phyloP scores from a whole-genome alignment of 92 coral and sea anemone genomes.

The Epizoanthus illoricatus region DNA sequence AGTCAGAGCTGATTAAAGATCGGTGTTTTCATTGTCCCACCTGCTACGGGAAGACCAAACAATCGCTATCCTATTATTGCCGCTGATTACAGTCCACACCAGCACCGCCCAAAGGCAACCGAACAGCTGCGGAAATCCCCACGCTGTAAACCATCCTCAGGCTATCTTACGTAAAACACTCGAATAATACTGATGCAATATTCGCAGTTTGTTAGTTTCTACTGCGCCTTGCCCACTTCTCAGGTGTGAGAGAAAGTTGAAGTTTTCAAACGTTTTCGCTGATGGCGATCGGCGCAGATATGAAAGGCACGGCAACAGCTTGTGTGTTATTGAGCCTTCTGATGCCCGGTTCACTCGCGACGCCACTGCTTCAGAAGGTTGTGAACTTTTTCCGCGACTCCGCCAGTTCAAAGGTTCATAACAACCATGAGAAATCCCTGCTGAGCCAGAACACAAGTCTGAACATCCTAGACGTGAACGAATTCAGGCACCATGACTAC shows the following conservation, averaged over 20 bases:
- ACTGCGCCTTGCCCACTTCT: slow-evolving; percentile 3
- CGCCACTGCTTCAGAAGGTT: slow-evolving; percentile 14
- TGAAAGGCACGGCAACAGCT: not conserved
- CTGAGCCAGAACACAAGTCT: slow-evolving; percentile 23
- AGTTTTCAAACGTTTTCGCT: not conserved
- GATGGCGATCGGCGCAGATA: not conserved
- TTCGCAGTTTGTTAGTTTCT: not conserved
- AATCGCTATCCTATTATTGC: not conserved
- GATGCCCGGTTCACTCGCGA: slow-evolving; percentile 5
- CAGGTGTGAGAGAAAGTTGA: not conserved
- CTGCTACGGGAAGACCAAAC: slow-evolving; percentile 2
- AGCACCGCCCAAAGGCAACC: slow-evolving; percentile 8
- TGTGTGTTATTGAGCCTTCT: not conserved
- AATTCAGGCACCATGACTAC: slow-evolving; percentile 81
- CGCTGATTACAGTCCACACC: slow-evolving; percentile 5
- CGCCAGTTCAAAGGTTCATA: not conserved
- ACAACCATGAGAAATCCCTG: not conserved
- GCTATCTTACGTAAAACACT: slow-evolving; percentile 13
- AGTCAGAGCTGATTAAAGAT: not conserved
- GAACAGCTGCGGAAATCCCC: not conserved
- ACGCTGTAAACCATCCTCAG: slow-evolving; percentile 2
- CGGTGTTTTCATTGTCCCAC: slow-evolving; percentile 1
- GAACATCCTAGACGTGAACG: slow-evolving; percentile 67
- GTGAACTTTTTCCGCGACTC: slow-evolving; percentile 26
- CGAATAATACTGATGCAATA: slow-evolving; percentile 18